These are phyloP conservation scores for Sycophila texana DNA, from an alignment of 2,888 invertebrate genomes.

Conservation along the genomic window DNA sequence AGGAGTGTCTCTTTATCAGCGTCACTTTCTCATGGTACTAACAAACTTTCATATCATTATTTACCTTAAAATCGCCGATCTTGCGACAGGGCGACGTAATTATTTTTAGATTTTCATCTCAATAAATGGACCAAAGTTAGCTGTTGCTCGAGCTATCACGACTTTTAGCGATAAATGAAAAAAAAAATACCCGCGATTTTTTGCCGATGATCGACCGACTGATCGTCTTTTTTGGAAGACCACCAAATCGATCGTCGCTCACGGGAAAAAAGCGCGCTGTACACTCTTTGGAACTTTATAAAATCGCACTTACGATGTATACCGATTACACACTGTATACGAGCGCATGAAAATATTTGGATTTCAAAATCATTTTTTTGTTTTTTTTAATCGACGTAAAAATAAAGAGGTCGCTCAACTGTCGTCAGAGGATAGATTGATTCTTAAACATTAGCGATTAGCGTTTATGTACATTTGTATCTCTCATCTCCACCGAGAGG, in stretches of 20 bases:
- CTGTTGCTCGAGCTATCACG: conserved; percentile 51
- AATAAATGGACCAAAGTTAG: conserved; percentile 58
- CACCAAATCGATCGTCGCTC: too few relatives aligned
- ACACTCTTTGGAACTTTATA: conserved; percentile 28
- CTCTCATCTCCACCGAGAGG: conserved; percentile 15
- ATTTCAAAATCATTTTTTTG: conserved; percentile 1
- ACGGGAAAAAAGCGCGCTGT: conserved; percentile 1
- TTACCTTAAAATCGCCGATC: conserved; percentile 40
- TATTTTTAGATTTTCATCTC: conserved; percentile 35
- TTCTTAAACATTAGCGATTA: conserved; percentile 28
- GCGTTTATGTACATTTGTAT: conserved; percentile 32
- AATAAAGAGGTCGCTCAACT: conserved; percentile 3
- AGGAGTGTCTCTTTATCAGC: conserved; percentile 46
- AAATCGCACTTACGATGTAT: conserved; percentile 10
- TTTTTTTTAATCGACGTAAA: conserved; percentile 1
- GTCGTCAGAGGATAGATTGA: neutral
- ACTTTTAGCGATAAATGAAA: conserved; percentile 33
- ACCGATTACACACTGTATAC: conserved; percentile 37
- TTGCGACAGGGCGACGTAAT: conserved; percentile 43
- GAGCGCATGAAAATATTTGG: neutral
- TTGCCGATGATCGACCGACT: neutral
- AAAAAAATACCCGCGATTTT: conserved; percentile 28
- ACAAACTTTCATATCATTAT: conserved; percentile 56
- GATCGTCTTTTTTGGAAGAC: too few relatives aligned
- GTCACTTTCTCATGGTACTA: conserved; percentile 54